phyloP scores from a whole-genome alignment of 2,888 invertebrate genomes.

The Cetonia aurata region DNA sequence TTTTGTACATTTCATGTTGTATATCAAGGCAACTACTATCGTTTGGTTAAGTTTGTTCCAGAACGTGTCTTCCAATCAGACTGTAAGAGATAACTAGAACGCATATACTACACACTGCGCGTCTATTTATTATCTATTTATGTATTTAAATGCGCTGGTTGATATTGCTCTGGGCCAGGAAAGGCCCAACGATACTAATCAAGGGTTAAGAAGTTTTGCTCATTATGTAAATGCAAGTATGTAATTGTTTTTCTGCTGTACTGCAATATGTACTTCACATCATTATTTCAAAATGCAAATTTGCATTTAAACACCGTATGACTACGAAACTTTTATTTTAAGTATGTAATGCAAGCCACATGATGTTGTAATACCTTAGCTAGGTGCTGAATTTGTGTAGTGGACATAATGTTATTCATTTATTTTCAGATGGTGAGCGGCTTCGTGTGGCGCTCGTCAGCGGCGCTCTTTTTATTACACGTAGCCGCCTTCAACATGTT shows the following conservation, averaged over 20 bases:
- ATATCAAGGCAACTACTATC: too few species aligned
- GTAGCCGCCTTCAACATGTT: slow-evolving; percentile 61
- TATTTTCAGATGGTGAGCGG: slow-evolving; percentile 63
- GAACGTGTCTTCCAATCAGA: too few species aligned
- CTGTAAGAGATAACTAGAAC: too few species aligned
- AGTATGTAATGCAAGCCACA: not conserved
- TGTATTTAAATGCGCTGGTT: too few species aligned
- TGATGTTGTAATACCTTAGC: not conserved
- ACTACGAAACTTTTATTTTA: not conserved
- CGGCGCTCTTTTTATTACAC: slow-evolving; percentile 60
- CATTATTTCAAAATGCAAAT: not conserved
- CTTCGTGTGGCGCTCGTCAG: slow-evolving; percentile 58
- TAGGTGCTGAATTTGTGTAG: slow-evolving; percentile 16
- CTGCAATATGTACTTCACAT: not conserved
- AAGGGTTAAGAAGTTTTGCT: too few species aligned
- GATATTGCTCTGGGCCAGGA: too few species aligned
- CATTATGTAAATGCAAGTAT: not conserved
- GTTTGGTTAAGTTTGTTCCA: too few species aligned
- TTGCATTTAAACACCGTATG: not conserved
- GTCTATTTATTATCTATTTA: too few species aligned
- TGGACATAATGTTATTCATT: slow-evolving; percentile 44
- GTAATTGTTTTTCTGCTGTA: not conserved
- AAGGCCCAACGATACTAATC: too few species aligned
- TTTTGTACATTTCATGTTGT: too few species aligned
- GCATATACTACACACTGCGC: too few species aligned